Evolutionary conservation across 2,797 vertebrate species (phyloP).

Genomic region (Urophycis tenuis): DNA sequence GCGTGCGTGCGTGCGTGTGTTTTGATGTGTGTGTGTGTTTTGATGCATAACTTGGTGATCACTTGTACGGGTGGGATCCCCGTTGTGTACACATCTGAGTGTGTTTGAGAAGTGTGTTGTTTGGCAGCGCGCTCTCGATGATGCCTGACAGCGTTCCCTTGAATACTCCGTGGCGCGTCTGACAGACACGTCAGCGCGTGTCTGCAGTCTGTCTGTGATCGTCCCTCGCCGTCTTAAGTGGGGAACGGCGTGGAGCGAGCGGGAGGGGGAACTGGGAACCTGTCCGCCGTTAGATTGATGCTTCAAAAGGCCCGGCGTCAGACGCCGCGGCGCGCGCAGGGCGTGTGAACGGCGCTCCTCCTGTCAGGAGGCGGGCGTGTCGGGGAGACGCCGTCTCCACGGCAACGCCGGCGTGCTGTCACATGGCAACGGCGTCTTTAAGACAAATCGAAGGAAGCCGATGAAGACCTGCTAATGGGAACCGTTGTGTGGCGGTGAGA

Average conservation of each 20-base stretch:
- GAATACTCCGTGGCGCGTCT: slow-evolving; percentile 44
- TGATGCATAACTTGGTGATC: background rate
- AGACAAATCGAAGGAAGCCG: background rate
- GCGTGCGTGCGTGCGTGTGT: no score
- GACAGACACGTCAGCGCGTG: slow-evolving; percentile 40
- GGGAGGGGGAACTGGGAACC: slow-evolving; percentile 41
- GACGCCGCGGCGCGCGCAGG: no score
- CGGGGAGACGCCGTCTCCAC: background rate
- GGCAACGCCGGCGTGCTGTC: background rate
- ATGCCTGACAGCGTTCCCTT: slow-evolving; percentile 50
- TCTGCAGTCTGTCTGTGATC: slow-evolving; percentile 42
- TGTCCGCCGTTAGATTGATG: slow-evolving; percentile 49
- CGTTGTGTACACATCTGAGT: slow-evolving; percentile 3
- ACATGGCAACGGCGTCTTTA: background rate
- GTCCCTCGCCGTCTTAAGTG: slow-evolving; percentile 48
- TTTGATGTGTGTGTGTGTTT: no score
- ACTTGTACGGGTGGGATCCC: background rate
- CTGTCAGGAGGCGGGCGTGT: background rate
- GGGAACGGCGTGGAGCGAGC: slow-evolving; percentile 48
- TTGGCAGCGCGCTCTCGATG: slow-evolving; percentile 32
- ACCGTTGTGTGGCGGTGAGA: background rate
- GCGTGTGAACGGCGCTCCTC: background rate
- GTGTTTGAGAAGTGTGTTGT: slow-evolving; percentile 10
- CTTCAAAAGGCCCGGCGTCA: slow-evolving; percentile 48
- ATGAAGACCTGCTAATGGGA: background rate